Evolutionary conservation across 2,797 vertebrate genomes (phyloP).

Genomic region (Melanotaenia maccullochi): DNA sequence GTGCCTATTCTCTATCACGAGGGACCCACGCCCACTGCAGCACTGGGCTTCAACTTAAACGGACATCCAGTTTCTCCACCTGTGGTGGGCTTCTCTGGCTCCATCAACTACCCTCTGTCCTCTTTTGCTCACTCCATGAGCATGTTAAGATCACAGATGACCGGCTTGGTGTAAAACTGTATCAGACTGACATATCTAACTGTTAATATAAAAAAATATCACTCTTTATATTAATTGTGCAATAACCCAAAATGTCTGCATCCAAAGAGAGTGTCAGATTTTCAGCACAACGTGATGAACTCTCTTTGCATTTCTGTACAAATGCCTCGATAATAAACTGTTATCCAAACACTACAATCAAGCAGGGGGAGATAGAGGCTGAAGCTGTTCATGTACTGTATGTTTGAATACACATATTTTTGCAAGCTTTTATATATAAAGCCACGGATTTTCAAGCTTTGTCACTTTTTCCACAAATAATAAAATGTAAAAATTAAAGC

Average conservation of each 20-base stretch:
- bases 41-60: slow-evolving; percentile 84
- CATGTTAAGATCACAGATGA: slow-evolving; percentile 91
- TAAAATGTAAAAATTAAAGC: slow-evolving; percentile 62
- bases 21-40: slow-evolving; percentile 76
- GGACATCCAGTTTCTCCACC: slow-evolving; percentile 82
- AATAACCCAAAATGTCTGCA: slow-evolving; percentile 66
- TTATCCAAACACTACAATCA: slow-evolving; percentile 1
- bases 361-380: slow-evolving; percentile 24
- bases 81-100: slow-evolving; percentile 78
- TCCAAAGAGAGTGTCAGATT: slow-evolving; percentile 67
- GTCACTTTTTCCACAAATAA: slow-evolving; percentile 75
- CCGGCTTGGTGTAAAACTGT: slow-evolving; percentile 86
- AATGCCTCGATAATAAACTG: slow-evolving; percentile 2
- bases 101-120: slow-evolving; percentile 86
- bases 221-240: slow-evolving; percentile 58
- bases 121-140: slow-evolving; percentile 90
- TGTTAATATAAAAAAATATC: slow-evolving; percentile 6
- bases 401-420: slow-evolving; percentile 74
- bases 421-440: slow-evolving; percentile 79
- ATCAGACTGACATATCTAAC: neutral
- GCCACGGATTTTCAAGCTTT: slow-evolving; percentile 68
- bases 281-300: slow-evolving; percentile 21
- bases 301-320: slow-evolving; percentile 42
- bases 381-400: slow-evolving; percentile 50
- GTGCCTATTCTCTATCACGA: slow-evolving; percentile 94